phyloP scores from a whole-genome alignment of 2,113 vertebrate genomes.

The Capricornis sumatraensis region DNA sequence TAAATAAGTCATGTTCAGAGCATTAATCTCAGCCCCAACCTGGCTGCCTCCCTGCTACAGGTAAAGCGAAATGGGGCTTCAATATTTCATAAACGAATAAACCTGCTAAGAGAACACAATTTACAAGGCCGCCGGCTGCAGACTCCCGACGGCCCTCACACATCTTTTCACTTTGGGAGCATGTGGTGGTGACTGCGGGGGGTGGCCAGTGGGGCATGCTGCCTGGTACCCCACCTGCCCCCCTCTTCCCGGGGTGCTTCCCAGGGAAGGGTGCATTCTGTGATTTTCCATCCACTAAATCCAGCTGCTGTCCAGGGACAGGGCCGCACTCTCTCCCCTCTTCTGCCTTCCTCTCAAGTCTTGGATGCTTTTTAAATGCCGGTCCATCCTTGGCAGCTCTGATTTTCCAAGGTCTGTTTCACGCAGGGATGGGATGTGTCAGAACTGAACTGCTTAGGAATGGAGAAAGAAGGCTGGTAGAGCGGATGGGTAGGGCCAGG shows the following conservation, averaged over 20 bases:
- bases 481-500: not conserved
- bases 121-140: constrained; percentile 67
- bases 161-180: constrained; percentile 70
- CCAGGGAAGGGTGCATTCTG: not conserved
- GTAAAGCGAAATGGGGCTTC: constrained; percentile 80
- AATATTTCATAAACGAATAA: constrained; percentile 82
- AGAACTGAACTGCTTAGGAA: not conserved
- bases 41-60: constrained; percentile 75
- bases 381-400: constrained; percentile 27
- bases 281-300: constrained; percentile 15
- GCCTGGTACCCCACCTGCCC: not conserved
- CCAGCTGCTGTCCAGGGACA: constrained; percentile 9
- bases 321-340: not conserved
- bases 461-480: not conserved
- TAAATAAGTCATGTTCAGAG: constrained; percentile 67
- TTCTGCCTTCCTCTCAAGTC: not conserved
- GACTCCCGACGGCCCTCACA: constrained; percentile 66
- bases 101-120: constrained; percentile 82
- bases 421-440: not conserved
- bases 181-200: constrained; percentile 45
- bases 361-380: constrained; percentile 45
- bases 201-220: not conserved
- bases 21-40: constrained; percentile 76
- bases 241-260: not conserved
- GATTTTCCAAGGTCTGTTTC: constrained; percentile 51